phyloP scores from a whole-genome alignment of 2,113 vertebrate species.

The Bos javanicus region DNA sequence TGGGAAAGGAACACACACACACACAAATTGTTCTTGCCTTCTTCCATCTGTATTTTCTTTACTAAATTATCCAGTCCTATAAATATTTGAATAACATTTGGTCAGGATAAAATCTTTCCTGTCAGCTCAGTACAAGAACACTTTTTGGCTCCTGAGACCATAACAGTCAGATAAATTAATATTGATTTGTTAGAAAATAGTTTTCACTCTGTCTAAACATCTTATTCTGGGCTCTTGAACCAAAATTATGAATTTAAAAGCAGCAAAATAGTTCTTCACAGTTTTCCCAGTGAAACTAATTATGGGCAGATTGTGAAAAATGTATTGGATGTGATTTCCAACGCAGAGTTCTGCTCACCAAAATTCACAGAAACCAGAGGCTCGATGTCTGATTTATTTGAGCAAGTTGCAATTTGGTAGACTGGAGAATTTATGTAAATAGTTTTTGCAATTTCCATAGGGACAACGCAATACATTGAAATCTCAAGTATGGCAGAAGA shows the following conservation, averaged over 20 bases:
- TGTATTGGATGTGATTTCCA: conserved; percentile 65
- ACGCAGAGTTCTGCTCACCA: conserved; percentile 43
- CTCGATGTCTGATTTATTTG: conserved; percentile 49
- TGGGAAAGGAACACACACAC: conserved; percentile 8
- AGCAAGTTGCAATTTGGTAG: conserved; percentile 56
- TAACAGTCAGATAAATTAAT: conserved; percentile 83
- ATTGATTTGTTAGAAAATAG: conserved; percentile 84
- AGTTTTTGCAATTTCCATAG: conserved; percentile 41
- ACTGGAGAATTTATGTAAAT: conserved; percentile 59
- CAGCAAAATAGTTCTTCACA: conserved; percentile 71
- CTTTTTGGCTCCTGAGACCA: conserved; percentile 78
- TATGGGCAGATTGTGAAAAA: conserved; percentile 76
- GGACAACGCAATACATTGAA: neutral
- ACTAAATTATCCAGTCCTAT: conserved; percentile 81
- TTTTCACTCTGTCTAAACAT: conserved; percentile 79
- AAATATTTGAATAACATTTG: conserved; percentile 85
- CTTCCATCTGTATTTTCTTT: conserved; percentile 81
- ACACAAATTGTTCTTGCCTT: conserved; percentile 52
- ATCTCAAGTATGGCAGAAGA: conserved; percentile 46
- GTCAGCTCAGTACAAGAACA: conserved; percentile 76
- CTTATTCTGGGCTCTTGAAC: conserved; percentile 72
- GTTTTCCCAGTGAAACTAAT: conserved; percentile 80
- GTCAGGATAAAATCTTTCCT: conserved; percentile 81
- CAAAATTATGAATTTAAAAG: conserved; percentile 75
- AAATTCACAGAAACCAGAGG: conserved; percentile 44